Evolutionary conservation across 2,113 vertebrate genomes (phyloP), one percentile per base, ranked within the genome.

Genomic region (Clinocottus analis): DNA sequence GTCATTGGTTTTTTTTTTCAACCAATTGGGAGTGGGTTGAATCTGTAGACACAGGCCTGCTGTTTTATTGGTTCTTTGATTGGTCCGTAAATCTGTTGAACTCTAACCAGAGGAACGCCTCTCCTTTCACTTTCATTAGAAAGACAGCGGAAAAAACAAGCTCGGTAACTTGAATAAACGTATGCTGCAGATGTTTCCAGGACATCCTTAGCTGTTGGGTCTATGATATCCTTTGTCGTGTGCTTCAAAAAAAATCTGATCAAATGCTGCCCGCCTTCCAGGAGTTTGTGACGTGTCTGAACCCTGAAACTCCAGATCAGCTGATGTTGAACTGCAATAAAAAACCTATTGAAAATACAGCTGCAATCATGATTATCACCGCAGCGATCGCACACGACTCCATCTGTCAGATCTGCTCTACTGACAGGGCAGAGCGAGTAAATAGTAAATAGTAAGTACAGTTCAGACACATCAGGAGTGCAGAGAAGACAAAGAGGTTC

Each of bases 41-140:
- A 33, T 53, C 67, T 53, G 43, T 13, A 21, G 25, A 75, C 13
- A 7, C 0, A 21, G n/a, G n/a, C 65, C 58, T 62, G 35, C 35
- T 53, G 66, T 53, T 72, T 66, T 56, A 47, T 25, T 37, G 63
- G 27, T 11, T 31, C 47, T 56, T 29, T 12, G 55, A 51, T 27
- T 16, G 25, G 25, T 51, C 41, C 31, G 14, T 53, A 60, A 72
- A 79, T 78, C 13, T 64, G 65, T 5, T 5, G 37, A 39, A 2
- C 37, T 47, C 35, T 13, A 9, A 35, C 31, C 16, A 83, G 53
- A 31, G 27, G 49, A 63, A 78, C 43, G 45, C 35, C 14, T 73
- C 27, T 5, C 9, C 17, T 31, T 8, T 29, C 55, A 73, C 17
- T 31, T 8, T 29, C 55, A 73, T 55, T 37, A 41, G 23, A 53